These are phyloP conservation scores for Bellardia pandia DNA, from an alignment of 2,888 invertebrate genomes.

Conservation along the genomic window DNA sequence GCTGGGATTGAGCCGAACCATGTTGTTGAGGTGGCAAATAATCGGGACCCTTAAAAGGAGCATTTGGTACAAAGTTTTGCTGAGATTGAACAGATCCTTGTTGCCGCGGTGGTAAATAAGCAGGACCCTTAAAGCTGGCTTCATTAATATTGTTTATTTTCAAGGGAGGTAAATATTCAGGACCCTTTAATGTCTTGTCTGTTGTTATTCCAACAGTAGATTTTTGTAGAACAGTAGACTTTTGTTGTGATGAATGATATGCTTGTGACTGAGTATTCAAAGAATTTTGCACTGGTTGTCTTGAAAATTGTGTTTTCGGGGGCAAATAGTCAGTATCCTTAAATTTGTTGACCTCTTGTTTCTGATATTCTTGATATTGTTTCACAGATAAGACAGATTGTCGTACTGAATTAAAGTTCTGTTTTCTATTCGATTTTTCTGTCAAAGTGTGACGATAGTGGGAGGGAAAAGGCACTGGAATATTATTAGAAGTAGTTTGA, in stretches of 20 bases:
- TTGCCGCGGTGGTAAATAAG: constrained; percentile 38
- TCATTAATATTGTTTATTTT: constrained; percentile 31
- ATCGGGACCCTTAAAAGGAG: constrained; percentile 41
- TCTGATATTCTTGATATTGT: constrained; percentile 1
- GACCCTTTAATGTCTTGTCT: background rate
- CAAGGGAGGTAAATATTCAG: background rate
- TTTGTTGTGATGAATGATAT: background rate
- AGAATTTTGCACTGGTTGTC: background rate
- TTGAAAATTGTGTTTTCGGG: background rate
- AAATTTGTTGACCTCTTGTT: background rate
- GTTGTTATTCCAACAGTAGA: background rate
- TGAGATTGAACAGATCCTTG: background rate
- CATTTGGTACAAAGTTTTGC: background rate
- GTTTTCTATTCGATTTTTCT: constrained; percentile 46
- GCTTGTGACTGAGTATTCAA: background rate
- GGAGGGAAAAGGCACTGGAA: constrained; percentile 78
- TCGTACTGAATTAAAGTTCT: background rate
- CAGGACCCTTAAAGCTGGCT: constrained; percentile 24
- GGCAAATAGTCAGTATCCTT: constrained; percentile 39
- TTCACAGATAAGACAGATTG: background rate
- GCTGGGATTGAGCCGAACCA: constrained; percentile 30
- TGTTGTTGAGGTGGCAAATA: constrained; percentile 52
- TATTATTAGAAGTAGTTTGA: constrained; percentile 34
- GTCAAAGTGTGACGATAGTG: constrained; percentile 77
- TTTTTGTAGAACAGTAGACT: constrained; percentile 63